Evolutionary conservation across 2,888 invertebrate genomes (phyloP), one percentile per base, ranked within the genome.

Genomic region (Automeris io): DNA sequence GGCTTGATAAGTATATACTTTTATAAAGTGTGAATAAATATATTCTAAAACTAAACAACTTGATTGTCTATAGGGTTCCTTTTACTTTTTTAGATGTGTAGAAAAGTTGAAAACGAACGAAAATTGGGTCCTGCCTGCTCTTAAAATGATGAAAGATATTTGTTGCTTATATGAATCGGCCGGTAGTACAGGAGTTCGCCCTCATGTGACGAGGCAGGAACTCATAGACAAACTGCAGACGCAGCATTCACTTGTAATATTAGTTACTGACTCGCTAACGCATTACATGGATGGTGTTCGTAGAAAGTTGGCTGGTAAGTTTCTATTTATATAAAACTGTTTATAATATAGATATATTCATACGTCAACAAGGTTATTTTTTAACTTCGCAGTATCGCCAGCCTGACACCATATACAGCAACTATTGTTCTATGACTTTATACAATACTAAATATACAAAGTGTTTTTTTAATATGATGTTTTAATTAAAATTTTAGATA

Each of bases 61-160:
- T 23, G 16, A n/a, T n/a, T 21, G n/a, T 22, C 2, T 31, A 24
- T 9, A 9, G 16, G 8, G 22, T 18, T 11, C 11, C 19, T 33
- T 2, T 39, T 39, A 1, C 40, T 9, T 39, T 24, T 29, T 8
- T 34, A 87, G 87, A 45, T 96, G 98, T 71, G 97, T 98, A n/a
- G 96, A 96, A 51, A 98, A 98, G 74, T 76, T 98, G 42, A 95
- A 95, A 70, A 91, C 90, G 36, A 92, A 92, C 26, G 95, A 95
- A 58, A 92, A 91, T 48, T 98, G 98, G 98, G 98, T 95, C 12
- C 74, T 98, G 56, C 98, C 98, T 1, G 97, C 98, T 3, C 83
- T 98, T 47, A 97, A 98, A 72, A 94, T 98, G 80, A 98, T 98
- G 72, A 90, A 95, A 22, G 98, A 98, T 76, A 98, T 98, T 52